Evolutionary conservation across 1,140 invertebrate species (phyloP), one percentile per base, ranked within the genome.

Genomic region (Thaumatotibia leucotreta): DNA sequence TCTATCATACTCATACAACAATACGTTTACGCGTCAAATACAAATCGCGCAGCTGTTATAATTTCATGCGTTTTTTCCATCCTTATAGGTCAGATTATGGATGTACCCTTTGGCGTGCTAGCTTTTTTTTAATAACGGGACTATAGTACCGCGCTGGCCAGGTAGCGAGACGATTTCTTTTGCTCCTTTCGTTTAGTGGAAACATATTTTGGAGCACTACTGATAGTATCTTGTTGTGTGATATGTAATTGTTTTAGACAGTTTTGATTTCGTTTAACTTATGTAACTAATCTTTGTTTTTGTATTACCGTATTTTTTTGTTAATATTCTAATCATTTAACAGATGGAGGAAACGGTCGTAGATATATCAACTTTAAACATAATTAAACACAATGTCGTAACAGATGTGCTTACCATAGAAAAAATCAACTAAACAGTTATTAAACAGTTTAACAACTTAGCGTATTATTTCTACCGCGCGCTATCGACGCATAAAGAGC

Each of bases 1-100:
- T 20, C 39, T 58, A 24, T 45, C 39, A 45, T 14, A 58, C 50
- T n/a, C n/a, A n/a, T n/a, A 23, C 23, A 11, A 58, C 50, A 54
- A 54, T 54, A 58, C 63, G 50, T 45, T 24, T 52, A 61, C 66
- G 62, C 52, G 66, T 66, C 66, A 66, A 50, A 33, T 22, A 62
- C 22, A 10, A 39, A 64, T 67, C 65, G 63, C 29, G 23, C 70
- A 72, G 45, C 63, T 72, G 70, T 64, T 61, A 52, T 63, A 65
- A 64, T 68, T 68, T 68, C 70, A 72, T 63, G 64, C 70, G 32
- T 54, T 63, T 29, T 49, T 45, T 64, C 54, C 50, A 52, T 24
- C 62, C 29, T 64, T 66, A 31, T 58, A 52, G 65, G 69, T 66
- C 65, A 70, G 52, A 50, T 24, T 64, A 52, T 61, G 52, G 66